Conservation (phyloP, 2,888 invertebrate genomes). For the Eretmocerus hayati region DNA sequence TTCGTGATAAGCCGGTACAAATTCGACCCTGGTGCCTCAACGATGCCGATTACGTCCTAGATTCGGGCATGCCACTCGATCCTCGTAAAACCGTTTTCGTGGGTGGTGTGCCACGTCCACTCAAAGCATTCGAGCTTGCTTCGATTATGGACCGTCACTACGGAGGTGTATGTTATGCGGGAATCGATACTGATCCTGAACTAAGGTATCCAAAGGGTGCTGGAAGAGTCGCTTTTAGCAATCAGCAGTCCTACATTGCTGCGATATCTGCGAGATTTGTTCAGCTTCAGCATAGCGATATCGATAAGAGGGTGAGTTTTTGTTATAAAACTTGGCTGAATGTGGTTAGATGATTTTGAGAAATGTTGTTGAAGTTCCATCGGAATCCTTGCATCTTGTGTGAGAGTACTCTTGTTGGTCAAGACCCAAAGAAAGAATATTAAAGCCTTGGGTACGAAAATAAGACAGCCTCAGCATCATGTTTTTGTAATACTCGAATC, state of each 20-base stretch:
- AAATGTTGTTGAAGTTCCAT: too few species aligned
- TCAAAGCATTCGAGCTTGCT: conserved; percentile 96
- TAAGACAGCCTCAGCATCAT: too few species aligned
- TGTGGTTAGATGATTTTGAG: too few species aligned
- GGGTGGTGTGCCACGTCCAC: conserved; percentile 96
- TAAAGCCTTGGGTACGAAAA: too few species aligned
- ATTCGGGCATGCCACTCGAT: conserved; percentile 94
- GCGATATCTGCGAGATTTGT: conserved; percentile 98
- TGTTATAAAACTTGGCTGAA: too few species aligned
- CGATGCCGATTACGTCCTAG: conserved; percentile 95
- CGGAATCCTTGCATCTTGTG: too few species aligned
- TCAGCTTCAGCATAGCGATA: conserved; percentile 96
- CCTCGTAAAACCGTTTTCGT: conserved; percentile 99
- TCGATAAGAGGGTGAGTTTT: conserved; percentile 95
- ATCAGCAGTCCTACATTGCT: conserved; percentile 98
- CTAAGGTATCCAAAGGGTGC: conserved; percentile 99
- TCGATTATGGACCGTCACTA: conserved; percentile 99
- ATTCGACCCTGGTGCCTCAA: conserved; percentile 96
- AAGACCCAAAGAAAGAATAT: too few species aligned
- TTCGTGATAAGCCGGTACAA: conserved; percentile 98
- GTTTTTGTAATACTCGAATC: too few species aligned
- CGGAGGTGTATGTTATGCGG: conserved; percentile 98
- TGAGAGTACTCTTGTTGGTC: too few species aligned
- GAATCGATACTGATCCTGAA: conserved; percentile 99
- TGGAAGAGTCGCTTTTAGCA: conserved; percentile 96